These are phyloP conservation scores for Aphelocoma californica DNA, from an alignment of 2,797 vertebrate species.

Conservation along the genomic window DNA sequence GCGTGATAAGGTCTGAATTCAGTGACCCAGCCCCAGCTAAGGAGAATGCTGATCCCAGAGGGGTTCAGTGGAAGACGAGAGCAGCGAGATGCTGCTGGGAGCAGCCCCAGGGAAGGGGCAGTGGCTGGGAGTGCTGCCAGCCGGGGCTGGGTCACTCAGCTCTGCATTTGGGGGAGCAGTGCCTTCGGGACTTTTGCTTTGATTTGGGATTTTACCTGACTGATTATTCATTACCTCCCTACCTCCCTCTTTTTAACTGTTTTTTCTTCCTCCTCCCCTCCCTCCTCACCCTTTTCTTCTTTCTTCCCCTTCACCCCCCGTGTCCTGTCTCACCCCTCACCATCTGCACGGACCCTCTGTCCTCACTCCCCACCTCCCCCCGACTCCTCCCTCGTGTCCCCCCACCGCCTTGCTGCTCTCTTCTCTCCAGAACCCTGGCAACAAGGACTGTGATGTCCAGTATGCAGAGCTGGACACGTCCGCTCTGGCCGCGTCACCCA, in stretches of 20 bases:
- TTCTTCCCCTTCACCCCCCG: slow-evolving; percentile 13
- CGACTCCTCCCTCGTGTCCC: background rate
- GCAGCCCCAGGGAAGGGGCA: background rate
- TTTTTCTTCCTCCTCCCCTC: background rate
- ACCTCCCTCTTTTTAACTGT: slow-evolving; percentile 43
- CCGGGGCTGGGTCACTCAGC: background rate
- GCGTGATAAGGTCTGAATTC: fast-evolving
- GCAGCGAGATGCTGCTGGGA: background rate
- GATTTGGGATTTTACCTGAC: slow-evolving; percentile 19
- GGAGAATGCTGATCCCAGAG: background rate
- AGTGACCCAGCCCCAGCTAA: background rate
- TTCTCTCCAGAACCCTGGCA: slow-evolving; percentile 85
- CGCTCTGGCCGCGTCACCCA: slow-evolving; percentile 87
- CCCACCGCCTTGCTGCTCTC: slow-evolving; percentile 66
- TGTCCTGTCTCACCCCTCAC: background rate
- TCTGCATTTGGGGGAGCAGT: background rate
- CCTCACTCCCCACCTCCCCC: background rate
- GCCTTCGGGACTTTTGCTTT: background rate
- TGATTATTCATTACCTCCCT: slow-evolving; percentile 32
- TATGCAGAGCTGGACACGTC: slow-evolving; percentile 95
- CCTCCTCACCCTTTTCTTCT: slow-evolving; percentile 69
- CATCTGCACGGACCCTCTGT: background rate
- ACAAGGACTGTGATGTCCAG: slow-evolving; percentile 89
- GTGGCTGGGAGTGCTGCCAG: background rate
- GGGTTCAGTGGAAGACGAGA: background rate